Percentiles rank a stretch among this genome's conserved stretches.
phyloP scores from a whole-genome alignment of 2,888 invertebrate genomes.

The Ethmia dodecea region DNA sequence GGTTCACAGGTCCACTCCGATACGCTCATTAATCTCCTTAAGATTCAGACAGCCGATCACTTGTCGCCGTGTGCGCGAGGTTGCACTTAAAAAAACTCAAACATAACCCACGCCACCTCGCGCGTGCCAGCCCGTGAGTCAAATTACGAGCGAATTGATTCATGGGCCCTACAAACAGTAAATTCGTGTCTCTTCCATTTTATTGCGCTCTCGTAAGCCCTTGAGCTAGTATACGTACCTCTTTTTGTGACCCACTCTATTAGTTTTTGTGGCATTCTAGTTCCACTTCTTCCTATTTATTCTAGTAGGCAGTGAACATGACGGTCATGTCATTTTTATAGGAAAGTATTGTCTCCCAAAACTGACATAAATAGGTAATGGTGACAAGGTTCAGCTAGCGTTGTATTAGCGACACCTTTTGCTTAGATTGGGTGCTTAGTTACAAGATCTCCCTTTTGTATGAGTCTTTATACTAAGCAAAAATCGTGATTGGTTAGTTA shows the following conservation, averaged over 20 bases:
- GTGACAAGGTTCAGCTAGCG: no score
- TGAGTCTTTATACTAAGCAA: no score
- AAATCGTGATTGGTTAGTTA: no score
- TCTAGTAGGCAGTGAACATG: no score
- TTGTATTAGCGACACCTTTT: no score
- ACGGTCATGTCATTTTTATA: no score
- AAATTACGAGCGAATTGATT: conserved; percentile 47
- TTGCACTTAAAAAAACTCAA: conserved; percentile 3
- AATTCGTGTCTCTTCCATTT: conserved; percentile 38
- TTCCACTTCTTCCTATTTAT: no score
- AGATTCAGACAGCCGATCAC: conserved; percentile 16
- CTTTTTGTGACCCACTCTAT: background rate
- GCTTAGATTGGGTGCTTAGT: no score
- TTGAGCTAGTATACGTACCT: conserved; percentile 18
- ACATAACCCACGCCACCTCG: conserved; percentile 1
- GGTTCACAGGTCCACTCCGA: conserved; percentile 38
- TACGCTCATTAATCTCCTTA: conserved; percentile 36
- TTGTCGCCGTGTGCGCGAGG: conserved; percentile 14
- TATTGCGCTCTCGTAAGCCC: conserved; percentile 37
- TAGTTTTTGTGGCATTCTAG: background rate
- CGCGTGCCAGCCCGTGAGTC: conserved; percentile 24
- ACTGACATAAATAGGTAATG: no score
- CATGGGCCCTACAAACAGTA: conserved; percentile 42
- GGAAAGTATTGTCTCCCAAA: no score
- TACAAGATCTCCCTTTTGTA: no score